Conservation (phyloP, 2,888 invertebrate genomes). For the Acronicta aceris region DNA sequence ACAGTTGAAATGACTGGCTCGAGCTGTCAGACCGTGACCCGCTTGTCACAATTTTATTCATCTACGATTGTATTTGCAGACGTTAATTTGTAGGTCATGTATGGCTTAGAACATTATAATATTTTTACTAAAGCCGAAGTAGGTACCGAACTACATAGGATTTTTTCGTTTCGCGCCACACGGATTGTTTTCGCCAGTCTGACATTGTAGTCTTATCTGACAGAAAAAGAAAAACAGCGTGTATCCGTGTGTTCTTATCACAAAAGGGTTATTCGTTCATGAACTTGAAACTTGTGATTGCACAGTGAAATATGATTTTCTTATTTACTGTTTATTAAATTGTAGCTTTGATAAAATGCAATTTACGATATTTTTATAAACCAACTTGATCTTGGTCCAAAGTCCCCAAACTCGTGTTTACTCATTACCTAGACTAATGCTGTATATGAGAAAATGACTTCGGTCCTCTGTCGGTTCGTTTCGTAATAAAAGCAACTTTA, state of each 20-base stretch:
- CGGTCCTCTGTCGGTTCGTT: too few relatives aligned
- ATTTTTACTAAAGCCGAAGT: too few relatives aligned
- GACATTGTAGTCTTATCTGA: slow-evolving; percentile 24
- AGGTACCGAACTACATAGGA: too few relatives aligned
- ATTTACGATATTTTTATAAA: too few relatives aligned
- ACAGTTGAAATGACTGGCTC: background rate
- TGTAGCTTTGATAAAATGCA: background rate
- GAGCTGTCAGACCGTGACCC: slow-evolving; percentile 1
- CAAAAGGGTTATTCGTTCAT: slow-evolving; percentile 40
- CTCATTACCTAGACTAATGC: too few relatives aligned
- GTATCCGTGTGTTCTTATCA: slow-evolving; percentile 28
- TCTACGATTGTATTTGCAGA: background rate
- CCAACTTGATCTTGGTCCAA: too few relatives aligned
- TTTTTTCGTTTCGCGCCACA: background rate
- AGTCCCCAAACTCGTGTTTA: too few relatives aligned
- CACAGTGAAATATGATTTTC: slow-evolving; percentile 20
- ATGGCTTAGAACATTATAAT: background rate
- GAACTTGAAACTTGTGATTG: slow-evolving; percentile 22
- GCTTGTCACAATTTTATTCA: background rate
- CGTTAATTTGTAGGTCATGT: background rate
- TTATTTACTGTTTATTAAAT: slow-evolving; percentile 1
- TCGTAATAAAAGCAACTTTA: too few relatives aligned
- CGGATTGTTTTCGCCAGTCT: slow-evolving; percentile 6
- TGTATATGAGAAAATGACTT: too few relatives aligned
- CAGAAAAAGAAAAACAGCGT: slow-evolving; percentile 30